Evolutionary conservation across 2,797 vertebrate genomes (phyloP), one percentile per base, ranked within the genome.

Genomic region (Myripristis murdjan): DNA sequence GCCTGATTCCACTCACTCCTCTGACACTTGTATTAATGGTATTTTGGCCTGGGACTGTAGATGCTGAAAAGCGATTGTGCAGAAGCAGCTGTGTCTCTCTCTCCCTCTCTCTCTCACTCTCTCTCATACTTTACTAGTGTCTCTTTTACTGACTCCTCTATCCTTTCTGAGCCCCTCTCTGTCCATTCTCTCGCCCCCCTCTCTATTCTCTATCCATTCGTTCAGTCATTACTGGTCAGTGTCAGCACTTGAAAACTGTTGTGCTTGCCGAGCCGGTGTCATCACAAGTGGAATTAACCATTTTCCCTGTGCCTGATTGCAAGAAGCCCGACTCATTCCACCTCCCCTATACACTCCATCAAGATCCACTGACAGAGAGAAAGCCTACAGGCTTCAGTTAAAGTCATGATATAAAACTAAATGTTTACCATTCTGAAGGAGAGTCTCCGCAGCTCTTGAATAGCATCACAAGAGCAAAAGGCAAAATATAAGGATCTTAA

Each of bases 11-110:
- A 86, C 95, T 96, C 95, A 93, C 94, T 91, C 80, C 91, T 94
- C 95, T 98, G 97, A 98, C 97, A 98, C 95, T 91, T 90, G 95
- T 95, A 96, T 96, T 97, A 97, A 98, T 98, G 95, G 97, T 94
- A 95, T 98, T 96, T 95, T 92, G 94, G 95, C 94, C 93, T 85
- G 87, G 88, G 93, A 95, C 93, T 95, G 95, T 94, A 94, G 95
- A 96, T 96, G 95, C 93, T 94, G 93, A 92, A 92, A 92, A 93
- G 94, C 92, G 96, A 97, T 97, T 96, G 96, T 93, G 88, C 89
- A 86, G 90, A 89, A 92, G 95, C 95, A 95, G 95, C 94, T 95
- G 96, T 94, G 96, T 89, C 90, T 92, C 87, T 90, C 85, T 87
- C 72, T 69, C 80, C 79, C 82, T 48, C 57, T 76, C 81, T 77